Evolutionary conservation across 1,140 invertebrate species (phyloP), one percentile per base, ranked within the genome.

Genomic region (Sycobia sp.): DNA sequence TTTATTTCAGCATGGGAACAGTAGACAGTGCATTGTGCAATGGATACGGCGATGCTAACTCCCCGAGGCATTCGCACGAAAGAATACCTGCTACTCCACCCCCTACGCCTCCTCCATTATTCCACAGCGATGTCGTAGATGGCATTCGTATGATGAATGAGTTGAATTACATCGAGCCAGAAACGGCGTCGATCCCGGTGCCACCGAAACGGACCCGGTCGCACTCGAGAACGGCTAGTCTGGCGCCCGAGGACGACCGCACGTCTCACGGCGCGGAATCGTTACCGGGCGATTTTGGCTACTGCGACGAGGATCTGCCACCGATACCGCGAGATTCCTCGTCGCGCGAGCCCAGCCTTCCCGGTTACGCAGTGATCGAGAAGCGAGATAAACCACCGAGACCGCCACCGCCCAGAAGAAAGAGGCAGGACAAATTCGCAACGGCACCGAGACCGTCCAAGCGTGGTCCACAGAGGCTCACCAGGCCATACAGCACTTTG

Each of bases 191-290:
- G 3, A 9, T 66, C 5, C 81, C 80, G 1, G 58, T 77, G 11
- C 65, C 81, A 0, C 83, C 83, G 0, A 83, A 82, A 38, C 49
- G 63, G 0, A 74, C 83, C 53, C 74, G 75, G 38, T 80, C 82
- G 0, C 69, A 85, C 23, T 89, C 89, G 0, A 75, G 85, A 53
- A 82, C 82, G 1, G 85, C 86, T 1, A 87, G 86, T 0, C 66
- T 86, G 11, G 84, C 83, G 4, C 76, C 76, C 58, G 89, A 91
- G 53, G 88, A 88, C 49, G 88, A 90, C 58, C 82, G 88, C 18
- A 89, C 88, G 2, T 90, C 89, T 0, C 84, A 86, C 57, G 89
- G 88, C 1, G 88, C 88, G 4, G 88, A 90, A 53, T 90, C 89
- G 1, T 69, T 84, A 49, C 82, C 83, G 51, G 76, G 81, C 66